Evolutionary conservation across 2,113 vertebrate genomes (phyloP).

Genomic region (Podarcis cretensis): DNA sequence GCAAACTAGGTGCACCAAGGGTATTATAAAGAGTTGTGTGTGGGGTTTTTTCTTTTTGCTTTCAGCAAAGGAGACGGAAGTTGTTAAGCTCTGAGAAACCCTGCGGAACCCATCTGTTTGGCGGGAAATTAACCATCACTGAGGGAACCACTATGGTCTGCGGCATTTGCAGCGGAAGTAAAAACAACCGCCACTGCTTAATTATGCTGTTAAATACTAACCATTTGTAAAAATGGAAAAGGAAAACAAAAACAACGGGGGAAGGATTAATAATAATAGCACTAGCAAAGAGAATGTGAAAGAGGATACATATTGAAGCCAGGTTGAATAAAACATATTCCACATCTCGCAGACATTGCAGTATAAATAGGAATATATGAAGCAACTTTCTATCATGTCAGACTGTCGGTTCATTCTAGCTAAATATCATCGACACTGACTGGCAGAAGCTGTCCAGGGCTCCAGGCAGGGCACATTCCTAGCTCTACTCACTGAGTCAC

Average conservation of each 20-base stretch:
- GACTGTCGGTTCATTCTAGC: too few species aligned
- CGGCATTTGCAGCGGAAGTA: background rate
- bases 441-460: too few species aligned
- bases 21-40: background rate
- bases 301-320: background rate
- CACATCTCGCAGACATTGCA: background rate
- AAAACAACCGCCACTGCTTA: background rate
- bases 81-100: background rate
- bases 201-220: background rate
- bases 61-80: background rate
- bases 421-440: too few species aligned
- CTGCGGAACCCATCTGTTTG: background rate
- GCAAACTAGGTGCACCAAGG: background rate
- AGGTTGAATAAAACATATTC: background rate
- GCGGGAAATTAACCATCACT: conserved; percentile 5
- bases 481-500: too few species aligned
- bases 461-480: too few species aligned
- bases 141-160: conserved; percentile 4
- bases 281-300: background rate
- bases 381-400: too few species aligned
- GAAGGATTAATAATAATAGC: conserved; percentile 1
- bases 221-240: background rate
- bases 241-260: background rate
- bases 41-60: background rate
- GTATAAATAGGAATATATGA: background rate